Conservation (phyloP, 2,888 invertebrate genomes). For the Acronicta aceris region DNA sequence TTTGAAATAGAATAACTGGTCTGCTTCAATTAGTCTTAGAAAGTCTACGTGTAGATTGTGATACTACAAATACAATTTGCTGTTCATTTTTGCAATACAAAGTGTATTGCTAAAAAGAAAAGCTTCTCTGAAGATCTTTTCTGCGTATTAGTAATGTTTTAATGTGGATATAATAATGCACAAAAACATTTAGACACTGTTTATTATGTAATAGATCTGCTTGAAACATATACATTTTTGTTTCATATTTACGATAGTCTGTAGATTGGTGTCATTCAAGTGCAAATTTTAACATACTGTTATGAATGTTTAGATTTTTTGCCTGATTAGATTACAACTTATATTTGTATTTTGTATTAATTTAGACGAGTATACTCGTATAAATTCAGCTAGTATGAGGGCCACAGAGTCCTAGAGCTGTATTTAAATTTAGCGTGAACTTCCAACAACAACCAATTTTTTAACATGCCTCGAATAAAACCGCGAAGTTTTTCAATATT, state of each 20-base stretch:
- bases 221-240: constrained; percentile 28
- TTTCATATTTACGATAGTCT: background rate
- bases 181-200: too few relatives aligned
- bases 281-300: constrained; percentile 24
- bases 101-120: too few relatives aligned
- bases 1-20: background rate
- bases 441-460: background rate
- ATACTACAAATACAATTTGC: background rate
- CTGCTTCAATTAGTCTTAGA: background rate
- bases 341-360: constrained; percentile 36
- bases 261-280: too few relatives aligned
- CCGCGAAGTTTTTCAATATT: background rate
- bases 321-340: constrained; percentile 13
- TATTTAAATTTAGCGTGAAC: too few relatives aligned
- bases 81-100: too few relatives aligned
- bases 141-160: too few relatives aligned
- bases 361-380: constrained; percentile 15
- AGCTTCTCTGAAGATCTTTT: too few relatives aligned
- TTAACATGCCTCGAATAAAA: background rate
- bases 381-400: constrained; percentile 5
- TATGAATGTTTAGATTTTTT: constrained; percentile 14
- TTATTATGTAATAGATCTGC: too few relatives aligned
- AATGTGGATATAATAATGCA: too few relatives aligned
- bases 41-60: background rate
- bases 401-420: too few relatives aligned